A percentile compares a stretch with the other conserved stretches of the same genome.
Conservation (phyloP, 2,888 invertebrate genomes). For the Eupsilia transversa region DNA sequence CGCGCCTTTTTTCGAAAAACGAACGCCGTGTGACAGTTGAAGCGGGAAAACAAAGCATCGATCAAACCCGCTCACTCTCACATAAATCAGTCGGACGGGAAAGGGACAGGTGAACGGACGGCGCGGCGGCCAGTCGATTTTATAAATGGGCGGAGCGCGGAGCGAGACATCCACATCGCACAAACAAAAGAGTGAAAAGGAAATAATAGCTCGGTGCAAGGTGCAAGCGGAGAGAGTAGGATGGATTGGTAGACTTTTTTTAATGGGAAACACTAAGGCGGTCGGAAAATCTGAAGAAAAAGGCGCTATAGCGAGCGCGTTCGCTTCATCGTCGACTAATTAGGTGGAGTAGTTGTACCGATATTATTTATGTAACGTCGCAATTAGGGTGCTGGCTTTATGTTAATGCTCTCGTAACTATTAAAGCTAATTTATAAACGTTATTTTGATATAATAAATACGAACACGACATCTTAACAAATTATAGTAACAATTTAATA, state of each 20-base stretch:
- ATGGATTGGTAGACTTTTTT: constrained; percentile 78
- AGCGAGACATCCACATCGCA: constrained; percentile 87
- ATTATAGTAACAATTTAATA: constrained; percentile 50
- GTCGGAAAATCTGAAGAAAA: constrained; percentile 87
- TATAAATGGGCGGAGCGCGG: constrained; percentile 90
- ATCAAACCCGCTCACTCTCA: constrained; percentile 90
- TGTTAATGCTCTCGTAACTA: constrained; percentile 68
- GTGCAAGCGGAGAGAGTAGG: constrained; percentile 83
- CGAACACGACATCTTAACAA: constrained; percentile 58
- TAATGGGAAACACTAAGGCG: constrained; percentile 83
- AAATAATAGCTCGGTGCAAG: constrained; percentile 87
- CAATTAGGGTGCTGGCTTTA: constrained; percentile 70
- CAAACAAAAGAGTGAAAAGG: constrained; percentile 89
- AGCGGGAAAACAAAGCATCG: constrained; percentile 89
- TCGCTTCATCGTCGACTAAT: constrained; percentile 73
- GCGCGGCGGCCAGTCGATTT: constrained; percentile 87
- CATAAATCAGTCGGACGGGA: constrained; percentile 89
- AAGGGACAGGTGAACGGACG: constrained; percentile 89
- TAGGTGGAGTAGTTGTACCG: constrained; percentile 67
- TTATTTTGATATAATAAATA: constrained; percentile 62
- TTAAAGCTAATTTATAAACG: constrained; percentile 65
- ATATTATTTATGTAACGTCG: constrained; percentile 74
- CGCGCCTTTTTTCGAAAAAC: constrained; percentile 82
- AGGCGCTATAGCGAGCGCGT: constrained; percentile 68
- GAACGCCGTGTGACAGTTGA: constrained; percentile 80